These are phyloP conservation scores for Drosophila setosimentum DNA, from an alignment of 2,888 invertebrate species.

Conservation along the genomic window DNA sequence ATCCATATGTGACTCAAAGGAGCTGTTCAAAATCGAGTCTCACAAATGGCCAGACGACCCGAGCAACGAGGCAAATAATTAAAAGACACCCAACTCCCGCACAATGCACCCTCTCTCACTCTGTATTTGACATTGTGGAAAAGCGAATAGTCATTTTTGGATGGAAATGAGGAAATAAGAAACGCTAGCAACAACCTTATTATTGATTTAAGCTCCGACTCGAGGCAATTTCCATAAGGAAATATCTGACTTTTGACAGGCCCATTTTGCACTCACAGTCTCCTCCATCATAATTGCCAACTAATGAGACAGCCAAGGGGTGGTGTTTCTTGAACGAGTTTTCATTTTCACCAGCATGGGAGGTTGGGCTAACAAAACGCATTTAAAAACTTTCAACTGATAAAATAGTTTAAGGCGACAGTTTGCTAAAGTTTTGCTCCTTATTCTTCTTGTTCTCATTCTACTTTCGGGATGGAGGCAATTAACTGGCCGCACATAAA, in stretches of 20 bases:
- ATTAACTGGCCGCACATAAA: conserved; percentile 74
- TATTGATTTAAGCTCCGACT: conserved; percentile 52
- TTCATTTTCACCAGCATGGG: conserved; percentile 29
- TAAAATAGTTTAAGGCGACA: conserved; percentile 65
- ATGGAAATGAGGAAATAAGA: conserved; percentile 33
- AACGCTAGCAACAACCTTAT: conserved; percentile 26
- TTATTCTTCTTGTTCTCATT: conserved; percentile 8
- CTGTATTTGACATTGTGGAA: conserved; percentile 17
- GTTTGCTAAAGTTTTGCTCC: conserved; percentile 49
- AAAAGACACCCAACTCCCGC: conserved; percentile 30
- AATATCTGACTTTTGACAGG: conserved; percentile 68
- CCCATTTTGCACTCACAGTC: conserved; percentile 42
- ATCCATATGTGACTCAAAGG: conserved; percentile 31
- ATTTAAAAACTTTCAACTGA: conserved; percentile 54
- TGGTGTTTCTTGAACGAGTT: conserved; percentile 22
- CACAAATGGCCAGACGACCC: conserved; percentile 27
- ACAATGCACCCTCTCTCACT: background rate
- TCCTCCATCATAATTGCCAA: conserved; percentile 55
- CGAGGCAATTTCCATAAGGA: conserved; percentile 65
- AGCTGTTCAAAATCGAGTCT: conserved; percentile 28
- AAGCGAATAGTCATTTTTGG: conserved; percentile 57
- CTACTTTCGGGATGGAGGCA: conserved; percentile 34
- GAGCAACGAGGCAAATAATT: conserved; percentile 55
- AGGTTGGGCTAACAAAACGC: conserved; percentile 12
- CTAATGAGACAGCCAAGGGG: conserved; percentile 48